These are phyloP conservation scores for Cacoxenus indagator DNA, from an alignment of 2,888 invertebrate genomes.

Conservation along the genomic window DNA sequence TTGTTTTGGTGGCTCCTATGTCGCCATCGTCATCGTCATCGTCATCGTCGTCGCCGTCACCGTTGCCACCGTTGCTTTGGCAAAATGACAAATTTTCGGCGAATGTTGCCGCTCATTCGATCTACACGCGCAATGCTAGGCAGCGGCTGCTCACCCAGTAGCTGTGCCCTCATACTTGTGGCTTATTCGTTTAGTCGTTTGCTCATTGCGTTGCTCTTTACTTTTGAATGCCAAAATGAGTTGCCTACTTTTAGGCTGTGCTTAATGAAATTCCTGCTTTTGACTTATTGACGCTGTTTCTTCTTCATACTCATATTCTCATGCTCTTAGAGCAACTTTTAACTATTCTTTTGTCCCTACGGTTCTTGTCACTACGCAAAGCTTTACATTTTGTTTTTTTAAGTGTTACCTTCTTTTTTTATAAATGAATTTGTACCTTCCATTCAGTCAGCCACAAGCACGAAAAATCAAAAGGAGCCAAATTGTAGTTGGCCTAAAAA, in stretches of 20 bases:
- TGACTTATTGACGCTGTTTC: conserved; percentile 66
- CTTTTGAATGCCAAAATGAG: conserved; percentile 57
- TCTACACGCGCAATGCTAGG: not conserved
- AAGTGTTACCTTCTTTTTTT: not conserved
- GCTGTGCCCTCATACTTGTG: not conserved
- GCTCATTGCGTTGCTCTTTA: conserved; percentile 24
- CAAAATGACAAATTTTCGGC: conserved; percentile 65
- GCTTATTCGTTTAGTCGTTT: conserved; percentile 1
- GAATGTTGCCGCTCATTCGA: conserved; percentile 44
- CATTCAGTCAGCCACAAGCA: too few species aligned
- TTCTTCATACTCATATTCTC: conserved; percentile 22
- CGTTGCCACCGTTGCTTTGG: conserved; percentile 48
- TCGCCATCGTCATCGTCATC: conserved; percentile 17
- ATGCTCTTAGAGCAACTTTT: too few species aligned
- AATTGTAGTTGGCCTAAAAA: too few species aligned
- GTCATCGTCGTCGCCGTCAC: conserved; percentile 16
- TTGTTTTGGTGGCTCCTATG: conserved; percentile 43
- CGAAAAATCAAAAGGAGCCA: too few species aligned
- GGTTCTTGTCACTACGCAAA: not conserved
- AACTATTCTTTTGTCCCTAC: not conserved
- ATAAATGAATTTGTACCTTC: not conserved
- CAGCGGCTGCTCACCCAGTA: conserved; percentile 16
- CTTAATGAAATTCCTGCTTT: conserved; percentile 67
- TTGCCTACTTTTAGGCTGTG: conserved; percentile 58
- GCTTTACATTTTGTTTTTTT: too few species aligned